phyloP scores from a whole-genome alignment of 2,797 vertebrate species.

The Schizopygopsis malacanthus region DNA sequence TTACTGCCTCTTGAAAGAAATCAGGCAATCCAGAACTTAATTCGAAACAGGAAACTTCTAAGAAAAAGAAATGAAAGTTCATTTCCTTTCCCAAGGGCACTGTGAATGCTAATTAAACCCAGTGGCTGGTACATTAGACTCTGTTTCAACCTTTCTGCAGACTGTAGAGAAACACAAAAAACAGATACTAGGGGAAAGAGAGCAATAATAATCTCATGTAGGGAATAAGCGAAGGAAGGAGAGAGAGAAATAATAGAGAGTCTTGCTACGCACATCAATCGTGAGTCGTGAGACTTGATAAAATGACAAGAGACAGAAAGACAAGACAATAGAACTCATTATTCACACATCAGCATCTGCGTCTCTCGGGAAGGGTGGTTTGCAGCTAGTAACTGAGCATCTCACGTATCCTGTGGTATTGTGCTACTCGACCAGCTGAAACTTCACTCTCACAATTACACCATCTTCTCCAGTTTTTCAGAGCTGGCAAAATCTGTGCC shows the following conservation, averaged over 20 bases:
- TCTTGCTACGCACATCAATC: conserved; percentile 12
- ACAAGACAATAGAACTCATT: conserved; percentile 65
- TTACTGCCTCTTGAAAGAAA: conserved; percentile 62
- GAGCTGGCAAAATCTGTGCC: conserved; percentile 38
- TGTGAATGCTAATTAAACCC: conserved; percentile 68
- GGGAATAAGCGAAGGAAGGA: conserved; percentile 10
- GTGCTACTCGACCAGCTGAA: conserved; percentile 51
- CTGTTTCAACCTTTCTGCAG: conserved; percentile 61
- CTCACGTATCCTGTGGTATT: conserved; percentile 52
- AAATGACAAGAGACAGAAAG: conserved; percentile 43
- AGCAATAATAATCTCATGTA: conserved; percentile 34
- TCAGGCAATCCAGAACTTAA: conserved; percentile 59
- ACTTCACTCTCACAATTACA: conserved; percentile 63
- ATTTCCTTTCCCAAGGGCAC: conserved; percentile 55
- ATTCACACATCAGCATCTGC: conserved; percentile 63
- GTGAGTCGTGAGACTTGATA: conserved; percentile 14
- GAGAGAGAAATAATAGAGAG: not conserved
- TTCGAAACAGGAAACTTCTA: conserved; percentile 60
- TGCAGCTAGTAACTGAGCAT: conserved; percentile 62
- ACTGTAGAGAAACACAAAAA: conserved; percentile 37
- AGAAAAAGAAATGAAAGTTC: conserved; percentile 64
- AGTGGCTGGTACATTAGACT: conserved; percentile 51
- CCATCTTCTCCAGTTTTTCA: conserved; percentile 26
- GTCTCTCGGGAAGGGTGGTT: conserved; percentile 62
- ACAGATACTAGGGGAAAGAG: conserved; percentile 12